A percentile compares a stretch with the other conserved stretches of the same genome.
Conservation (phyloP, 2,113 vertebrate genomes). For the Talpa occidentalis region DNA sequence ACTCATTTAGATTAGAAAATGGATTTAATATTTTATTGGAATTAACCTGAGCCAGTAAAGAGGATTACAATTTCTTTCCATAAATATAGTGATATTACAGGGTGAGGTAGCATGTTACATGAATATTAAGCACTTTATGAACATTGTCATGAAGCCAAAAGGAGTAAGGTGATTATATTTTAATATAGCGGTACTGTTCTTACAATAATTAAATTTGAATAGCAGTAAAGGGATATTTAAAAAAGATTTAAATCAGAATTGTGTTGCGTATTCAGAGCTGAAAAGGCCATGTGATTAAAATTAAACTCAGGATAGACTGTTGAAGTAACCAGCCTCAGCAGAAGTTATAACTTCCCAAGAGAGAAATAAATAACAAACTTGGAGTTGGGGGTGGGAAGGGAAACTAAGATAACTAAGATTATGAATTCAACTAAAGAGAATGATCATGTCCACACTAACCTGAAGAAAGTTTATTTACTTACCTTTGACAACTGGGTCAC, state of each 20-base stretch:
- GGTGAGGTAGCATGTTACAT: conserved; percentile 87
- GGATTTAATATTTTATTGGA: conserved; percentile 94
- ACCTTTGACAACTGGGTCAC: background rate
- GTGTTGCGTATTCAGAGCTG: conserved; percentile 72
- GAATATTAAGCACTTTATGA: conserved; percentile 89
- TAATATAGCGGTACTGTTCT: conserved; percentile 86
- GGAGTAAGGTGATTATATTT: conserved; percentile 86
- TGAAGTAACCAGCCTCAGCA: conserved; percentile 16
- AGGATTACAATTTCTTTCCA: conserved; percentile 91
- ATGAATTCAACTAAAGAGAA: conserved; percentile 12
- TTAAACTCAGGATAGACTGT: conserved; percentile 56
- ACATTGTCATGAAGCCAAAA: conserved; percentile 86
- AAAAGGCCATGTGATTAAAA: conserved; percentile 70
- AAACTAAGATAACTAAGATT: background rate
- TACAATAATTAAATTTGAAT: conserved; percentile 88
- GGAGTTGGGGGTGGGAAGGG: background rate
- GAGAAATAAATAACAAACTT: background rate
- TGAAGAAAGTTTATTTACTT: background rate
- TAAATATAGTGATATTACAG: conserved; percentile 90
- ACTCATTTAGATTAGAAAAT: conserved; percentile 94
- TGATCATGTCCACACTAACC: background rate
- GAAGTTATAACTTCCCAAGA: conserved; percentile 42
- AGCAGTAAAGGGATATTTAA: conserved; percentile 77
- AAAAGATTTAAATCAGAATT: conserved; percentile 79
- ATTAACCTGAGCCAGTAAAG: conserved; percentile 92